phyloP scores from a whole-genome alignment of 2,888 invertebrate genomes.

The Plagodis dolabraria region DNA sequence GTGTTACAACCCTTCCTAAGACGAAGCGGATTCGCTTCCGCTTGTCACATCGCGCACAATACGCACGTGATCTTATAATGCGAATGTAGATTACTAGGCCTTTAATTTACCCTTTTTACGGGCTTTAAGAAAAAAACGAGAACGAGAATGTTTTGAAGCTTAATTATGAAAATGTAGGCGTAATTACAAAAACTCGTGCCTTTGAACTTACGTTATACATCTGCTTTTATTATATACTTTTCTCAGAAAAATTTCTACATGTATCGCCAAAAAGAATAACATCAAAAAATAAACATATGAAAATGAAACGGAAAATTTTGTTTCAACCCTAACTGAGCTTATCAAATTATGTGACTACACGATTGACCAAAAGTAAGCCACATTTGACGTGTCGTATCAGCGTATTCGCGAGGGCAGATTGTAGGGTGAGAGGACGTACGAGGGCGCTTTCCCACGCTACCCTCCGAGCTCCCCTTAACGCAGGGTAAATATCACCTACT shows the following conservation, averaged over 20 bases:
- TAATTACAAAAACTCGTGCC: no score
- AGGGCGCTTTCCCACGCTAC: slow-evolving; percentile 41
- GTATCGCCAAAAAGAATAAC: no score
- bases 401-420: slow-evolving; percentile 26
- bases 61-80: slow-evolving; percentile 56
- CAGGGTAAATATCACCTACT: slow-evolving; percentile 21
- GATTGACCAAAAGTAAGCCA: slow-evolving; percentile 15
- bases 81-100: slow-evolving; percentile 44
- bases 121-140: no score
- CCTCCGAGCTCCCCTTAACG: slow-evolving; percentile 20
- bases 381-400: slow-evolving; percentile 27
- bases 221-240: no score
- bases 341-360: slow-evolving; percentile 4
- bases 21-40: slow-evolving; percentile 57
- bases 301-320: background rate
- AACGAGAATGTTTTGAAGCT: no score
- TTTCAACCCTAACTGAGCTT: slow-evolving; percentile 2
- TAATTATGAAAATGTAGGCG: no score
- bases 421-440: slow-evolving; percentile 36
- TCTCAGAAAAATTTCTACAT: no score
- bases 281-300: no score
- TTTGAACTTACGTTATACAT: no score
- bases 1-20: slow-evolving; percentile 59
- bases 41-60: slow-evolving; percentile 54
- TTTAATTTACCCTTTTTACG: background rate